Base-by-base conservation (phyloP, 2,888 invertebrate species). In the Acanthosepion pharaonis region DNA sequence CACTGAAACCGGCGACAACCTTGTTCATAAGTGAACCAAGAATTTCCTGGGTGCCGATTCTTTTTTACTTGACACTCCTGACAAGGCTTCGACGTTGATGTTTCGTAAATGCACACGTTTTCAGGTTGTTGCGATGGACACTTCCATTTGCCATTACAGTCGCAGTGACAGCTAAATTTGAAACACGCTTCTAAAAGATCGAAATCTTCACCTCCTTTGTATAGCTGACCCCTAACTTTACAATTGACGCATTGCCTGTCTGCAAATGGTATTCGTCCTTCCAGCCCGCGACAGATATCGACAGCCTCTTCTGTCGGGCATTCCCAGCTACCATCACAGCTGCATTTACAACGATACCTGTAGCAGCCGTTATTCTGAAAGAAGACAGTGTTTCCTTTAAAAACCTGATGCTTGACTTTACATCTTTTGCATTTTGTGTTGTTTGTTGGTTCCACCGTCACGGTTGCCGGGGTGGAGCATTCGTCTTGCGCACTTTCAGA, bases 1-100 rank as follows among this genome's bases (percentile, higher is more conserved):
- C 97, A 97, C 42, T 96, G 95, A 91, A 96, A 96, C 59, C 96
- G 95, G 51, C 95, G 95, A 95, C 97, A 97, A 0, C 96, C 96
- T 92, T 96, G 95, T 20, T 95, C 95, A 78, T 96, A 95, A 91
- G 95, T 95, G 95, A 97, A 97, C 94, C 94, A 94, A 55, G 53
- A 59, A 59, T 94, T 94, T 48, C 94, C 94, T 64, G 33, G 23
- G 42, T 64, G 48, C 18, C 0, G 42, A 3, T 94, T 94, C 6
- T 55, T 55, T 25, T 64, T 42, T 48, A 64, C 94, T 23, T 33
- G 11, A 64, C 94, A 94, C 15, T 64, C 48, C 28, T 55, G 94
- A 42, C 94, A 94, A 55, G 33, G 42, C 28, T 23, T 59, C 20
- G 28, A 33, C 23, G 55, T 55, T 0, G 55, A 15, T 53, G 49